Evolutionary conservation across 2,888 invertebrate genomes (phyloP).

Genomic region (Philonicus albiceps): DNA sequence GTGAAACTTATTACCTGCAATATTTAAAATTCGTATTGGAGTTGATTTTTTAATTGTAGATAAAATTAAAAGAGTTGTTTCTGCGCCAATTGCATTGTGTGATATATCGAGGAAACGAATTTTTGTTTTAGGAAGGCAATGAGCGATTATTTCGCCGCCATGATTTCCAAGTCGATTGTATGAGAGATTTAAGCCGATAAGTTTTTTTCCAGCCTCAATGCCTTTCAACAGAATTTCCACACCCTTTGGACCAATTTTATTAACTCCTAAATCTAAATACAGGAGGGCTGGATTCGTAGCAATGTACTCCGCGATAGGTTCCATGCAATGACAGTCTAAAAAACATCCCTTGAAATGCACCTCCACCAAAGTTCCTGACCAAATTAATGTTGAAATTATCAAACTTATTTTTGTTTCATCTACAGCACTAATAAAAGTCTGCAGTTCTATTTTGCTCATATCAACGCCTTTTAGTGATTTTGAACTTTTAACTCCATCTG

Average conservation of each 20-base stretch:
- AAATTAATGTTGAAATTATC: constrained; percentile 54
- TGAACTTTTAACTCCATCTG: constrained; percentile 59
- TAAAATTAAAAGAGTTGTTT: constrained; percentile 54
- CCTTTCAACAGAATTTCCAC: constrained; percentile 54
- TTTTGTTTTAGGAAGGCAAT: constrained; percentile 50
- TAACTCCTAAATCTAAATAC: constrained; percentile 54
- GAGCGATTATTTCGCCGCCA: constrained; percentile 58
- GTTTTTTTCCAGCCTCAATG: constrained; percentile 49
- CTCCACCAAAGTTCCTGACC: constrained; percentile 56
- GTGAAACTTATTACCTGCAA: constrained; percentile 57
- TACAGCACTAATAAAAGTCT: constrained; percentile 50
- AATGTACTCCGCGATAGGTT: constrained; percentile 56
- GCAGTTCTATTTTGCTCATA: constrained; percentile 53
- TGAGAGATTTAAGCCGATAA: constrained; percentile 56
- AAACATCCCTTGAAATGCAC: constrained; percentile 56
- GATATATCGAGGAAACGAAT: constrained; percentile 55
- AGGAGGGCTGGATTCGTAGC: constrained; percentile 48
- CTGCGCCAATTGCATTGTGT: constrained; percentile 54
- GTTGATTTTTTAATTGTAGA: constrained; percentile 56
- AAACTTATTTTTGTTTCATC: constrained; percentile 56
- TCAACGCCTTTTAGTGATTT: constrained; percentile 51
- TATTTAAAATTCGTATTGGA: constrained; percentile 52
- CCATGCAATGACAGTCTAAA: constrained; percentile 57
- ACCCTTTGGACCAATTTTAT: constrained; percentile 57
- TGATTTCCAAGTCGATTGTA: constrained; percentile 55